Base-by-base conservation (phyloP, 2,113 vertebrate species). In the Chloropsis hardwickii region DNA sequence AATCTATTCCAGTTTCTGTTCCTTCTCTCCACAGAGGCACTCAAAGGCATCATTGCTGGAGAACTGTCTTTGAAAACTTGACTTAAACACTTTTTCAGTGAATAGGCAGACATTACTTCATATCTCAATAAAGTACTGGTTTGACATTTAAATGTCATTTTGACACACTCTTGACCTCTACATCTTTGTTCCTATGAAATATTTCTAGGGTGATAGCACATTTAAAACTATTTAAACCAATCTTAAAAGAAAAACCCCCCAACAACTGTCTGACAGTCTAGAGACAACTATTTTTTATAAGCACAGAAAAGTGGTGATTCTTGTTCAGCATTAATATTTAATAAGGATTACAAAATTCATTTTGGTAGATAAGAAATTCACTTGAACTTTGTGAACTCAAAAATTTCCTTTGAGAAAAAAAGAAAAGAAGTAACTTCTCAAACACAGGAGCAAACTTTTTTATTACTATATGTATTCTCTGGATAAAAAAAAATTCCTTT, bases 71-170 rank as follows among this genome's bases (percentile, higher is more conserved):
- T 92, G 58, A 90, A 87, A 88, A 51, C 27, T 80, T 93, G 88
- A 72, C 76, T 88, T 88, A 76, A 88, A 84, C 50, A 67, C 18
- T 74, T 94, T 94, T 86, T 81, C 86, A 92, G 44, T 53, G 73
- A 91, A 90, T 70, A 94, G 73, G 31, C 69, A 97, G 88, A 90
- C 89, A 82, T 94, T 92, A 95, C 95, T 95, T 96, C 91, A 92
- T 97, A 78, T 92, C 73, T 97, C 93, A 88, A 74, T 92, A 96
- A 95, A 94, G 69, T 67, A 62, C 76, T 85, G n/a, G 27, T 71
- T 50, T 97, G 94, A 97, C 87, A 96, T 97, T 97, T 96, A 96
- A 94, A 88, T 94, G 57, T 88, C 81, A 88, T 81, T 95, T 96
- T 95, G 87, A 93, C 92, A 92, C 83, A 84, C 56, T 94, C 61